Evolutionary conservation across 2,113 vertebrate genomes (phyloP).

Genomic region (Sturnus vulgaris): DNA sequence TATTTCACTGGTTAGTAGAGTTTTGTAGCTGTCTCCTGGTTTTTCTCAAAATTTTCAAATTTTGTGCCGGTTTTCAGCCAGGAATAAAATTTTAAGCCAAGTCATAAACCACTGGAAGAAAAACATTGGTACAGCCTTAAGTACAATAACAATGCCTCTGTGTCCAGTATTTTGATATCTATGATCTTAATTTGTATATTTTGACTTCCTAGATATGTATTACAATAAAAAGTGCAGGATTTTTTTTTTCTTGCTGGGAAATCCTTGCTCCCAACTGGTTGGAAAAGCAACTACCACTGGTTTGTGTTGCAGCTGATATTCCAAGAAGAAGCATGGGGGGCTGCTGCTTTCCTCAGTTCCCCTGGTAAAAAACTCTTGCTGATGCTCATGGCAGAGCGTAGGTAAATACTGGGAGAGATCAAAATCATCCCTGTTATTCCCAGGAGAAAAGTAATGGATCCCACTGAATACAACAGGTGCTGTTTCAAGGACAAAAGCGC

Average conservation of each 20-base stretch:
- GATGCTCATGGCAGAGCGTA: neutral
- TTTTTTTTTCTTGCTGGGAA: neutral
- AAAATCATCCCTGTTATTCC: neutral
- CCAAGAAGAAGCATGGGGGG: neutral
- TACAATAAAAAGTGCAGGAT: neutral
- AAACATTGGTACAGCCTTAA: conserved; percentile 42
- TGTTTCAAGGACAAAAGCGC: neutral
- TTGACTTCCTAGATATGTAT: neutral
- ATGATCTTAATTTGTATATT: conserved; percentile 11
- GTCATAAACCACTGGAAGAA: conserved; percentile 32
- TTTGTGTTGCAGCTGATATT: neutral
- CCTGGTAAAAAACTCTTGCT: neutral
- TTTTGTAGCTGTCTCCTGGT: conserved; percentile 33
- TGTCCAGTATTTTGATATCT: conserved; percentile 32
- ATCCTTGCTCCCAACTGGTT: neutral
- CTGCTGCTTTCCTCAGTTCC: neutral
- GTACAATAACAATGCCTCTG: conserved; percentile 13
- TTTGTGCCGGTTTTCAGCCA: conserved; percentile 50
- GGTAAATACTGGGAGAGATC: neutral
- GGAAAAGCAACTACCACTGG: neutral
- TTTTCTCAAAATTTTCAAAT: conserved; percentile 63
- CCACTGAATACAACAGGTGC: neutral
- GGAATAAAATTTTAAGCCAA: conserved; percentile 38
- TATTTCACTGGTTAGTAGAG: conserved; percentile 36
- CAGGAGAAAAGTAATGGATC: neutral